Conservation (phyloP, 2,113 vertebrate genomes). For the Pluvialis apricaria region DNA sequence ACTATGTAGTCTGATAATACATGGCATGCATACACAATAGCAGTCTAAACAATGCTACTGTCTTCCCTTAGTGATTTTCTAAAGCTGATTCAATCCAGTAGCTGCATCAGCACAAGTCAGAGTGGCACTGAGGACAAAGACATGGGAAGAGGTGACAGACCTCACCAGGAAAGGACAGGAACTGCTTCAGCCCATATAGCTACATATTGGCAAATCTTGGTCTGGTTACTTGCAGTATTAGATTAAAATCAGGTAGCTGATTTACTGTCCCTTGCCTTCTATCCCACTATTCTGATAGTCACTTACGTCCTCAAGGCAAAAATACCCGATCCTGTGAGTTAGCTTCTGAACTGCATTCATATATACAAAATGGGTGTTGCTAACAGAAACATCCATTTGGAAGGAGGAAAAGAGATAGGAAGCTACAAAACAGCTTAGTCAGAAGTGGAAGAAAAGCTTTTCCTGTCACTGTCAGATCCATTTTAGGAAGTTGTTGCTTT, state of each 20-base stretch:
- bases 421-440: background rate
- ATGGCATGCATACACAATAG: background rate
- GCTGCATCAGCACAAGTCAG: slow-evolving; percentile 16
- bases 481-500: background rate
- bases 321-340: background rate
- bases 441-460: background rate
- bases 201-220: background rate
- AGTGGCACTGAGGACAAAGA: background rate
- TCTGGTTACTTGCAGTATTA: background rate
- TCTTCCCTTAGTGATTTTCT: background rate
- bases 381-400: background rate
- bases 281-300: background rate
- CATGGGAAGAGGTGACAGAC: background rate
- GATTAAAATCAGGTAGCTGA: background rate
- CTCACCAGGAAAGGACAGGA: background rate
- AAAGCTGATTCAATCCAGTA: background rate
- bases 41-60: background rate
- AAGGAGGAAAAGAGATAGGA: background rate
- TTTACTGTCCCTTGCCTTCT: background rate
- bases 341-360: background rate
- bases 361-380: background rate
- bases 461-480: background rate
- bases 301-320: background rate
- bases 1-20: background rate
- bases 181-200: background rate